These are phyloP conservation scores for Arothron firmamentum DNA, from an alignment of 2,113 vertebrate genomes.

Conservation along the genomic window DNA sequence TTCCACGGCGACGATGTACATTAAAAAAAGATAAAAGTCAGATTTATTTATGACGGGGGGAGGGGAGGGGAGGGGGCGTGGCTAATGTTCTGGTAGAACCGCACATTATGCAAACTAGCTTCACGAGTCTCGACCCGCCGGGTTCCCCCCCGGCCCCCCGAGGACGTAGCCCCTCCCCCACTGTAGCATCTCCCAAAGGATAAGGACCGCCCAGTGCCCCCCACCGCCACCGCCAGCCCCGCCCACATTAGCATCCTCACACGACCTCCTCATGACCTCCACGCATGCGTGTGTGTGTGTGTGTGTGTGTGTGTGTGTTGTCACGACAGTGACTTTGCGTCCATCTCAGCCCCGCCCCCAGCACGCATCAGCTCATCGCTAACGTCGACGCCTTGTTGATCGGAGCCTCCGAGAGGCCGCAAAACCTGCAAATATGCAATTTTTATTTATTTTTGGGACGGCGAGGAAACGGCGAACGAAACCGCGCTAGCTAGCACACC, in stretches of 20 bases:
- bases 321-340: slow-evolving; percentile 32
- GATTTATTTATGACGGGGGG: slow-evolving; percentile 84
- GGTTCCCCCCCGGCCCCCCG: slow-evolving; percentile 9
- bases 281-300: slow-evolving; percentile 20
- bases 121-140: slow-evolving; percentile 68
- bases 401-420: slow-evolving; percentile 85
- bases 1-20: slow-evolving; percentile 58
- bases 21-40: slow-evolving; percentile 42
- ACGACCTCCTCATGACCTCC: slow-evolving; percentile 34
- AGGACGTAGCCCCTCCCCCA: background rate
- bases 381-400: slow-evolving; percentile 72
- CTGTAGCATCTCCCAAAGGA: slow-evolving; percentile 1
- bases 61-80: slow-evolving; percentile 38
- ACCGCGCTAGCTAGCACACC: too few relatives aligned
- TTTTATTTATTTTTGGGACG: slow-evolving; percentile 84
- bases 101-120: slow-evolving; percentile 88
- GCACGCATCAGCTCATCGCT: slow-evolving; percentile 51
- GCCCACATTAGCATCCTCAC: slow-evolving; percentile 22
- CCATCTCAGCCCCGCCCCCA: slow-evolving; percentile 35
- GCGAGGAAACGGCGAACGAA: slow-evolving; percentile 61
- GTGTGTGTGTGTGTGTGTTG: slow-evolving; percentile 27
- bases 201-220: slow-evolving; percentile 35
- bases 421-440: slow-evolving; percentile 94
- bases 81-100: slow-evolving; percentile 85
- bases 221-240: slow-evolving; percentile 57